These are phyloP conservation scores for Crotalus tigris DNA, from an alignment of 2,113 vertebrate genomes.

Conservation along the genomic window DNA sequence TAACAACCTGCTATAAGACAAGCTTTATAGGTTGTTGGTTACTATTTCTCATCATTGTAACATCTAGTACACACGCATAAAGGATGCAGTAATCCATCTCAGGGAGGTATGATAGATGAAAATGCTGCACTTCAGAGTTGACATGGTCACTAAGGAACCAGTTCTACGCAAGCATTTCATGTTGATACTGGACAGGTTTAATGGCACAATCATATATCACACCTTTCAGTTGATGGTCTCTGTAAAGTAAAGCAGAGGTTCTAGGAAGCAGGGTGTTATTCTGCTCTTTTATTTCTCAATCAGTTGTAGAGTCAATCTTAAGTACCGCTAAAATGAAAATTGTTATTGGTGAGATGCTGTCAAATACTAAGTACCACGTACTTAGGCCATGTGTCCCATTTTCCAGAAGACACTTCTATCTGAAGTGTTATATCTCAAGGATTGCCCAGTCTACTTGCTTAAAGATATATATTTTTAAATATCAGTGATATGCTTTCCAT, in stretches of 20 bases:
- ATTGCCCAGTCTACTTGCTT: neutral
- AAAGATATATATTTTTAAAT: neutral
- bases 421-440: neutral
- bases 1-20: neutral
- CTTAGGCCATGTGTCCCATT: neutral
- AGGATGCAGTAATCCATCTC: slow-evolving; percentile 6
- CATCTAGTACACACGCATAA: neutral
- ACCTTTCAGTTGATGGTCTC: neutral
- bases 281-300: neutral
- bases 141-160: slow-evolving; percentile 16
- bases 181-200: neutral
- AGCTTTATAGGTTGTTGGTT: slow-evolving; percentile 3
- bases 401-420: neutral
- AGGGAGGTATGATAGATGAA: neutral
- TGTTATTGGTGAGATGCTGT: neutral
- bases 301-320: neutral
- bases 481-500: neutral
- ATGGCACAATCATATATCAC: slow-evolving; percentile 9
- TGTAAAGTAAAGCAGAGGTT: neutral
- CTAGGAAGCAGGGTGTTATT: neutral
- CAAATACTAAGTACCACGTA: neutral
- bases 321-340: neutral
- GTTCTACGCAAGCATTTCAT: neutral
- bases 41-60: neutral
- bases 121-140: neutral